Evolutionary conservation across 2,888 invertebrate species (phyloP).

Genomic region (Tetranychus truncatus): DNA sequence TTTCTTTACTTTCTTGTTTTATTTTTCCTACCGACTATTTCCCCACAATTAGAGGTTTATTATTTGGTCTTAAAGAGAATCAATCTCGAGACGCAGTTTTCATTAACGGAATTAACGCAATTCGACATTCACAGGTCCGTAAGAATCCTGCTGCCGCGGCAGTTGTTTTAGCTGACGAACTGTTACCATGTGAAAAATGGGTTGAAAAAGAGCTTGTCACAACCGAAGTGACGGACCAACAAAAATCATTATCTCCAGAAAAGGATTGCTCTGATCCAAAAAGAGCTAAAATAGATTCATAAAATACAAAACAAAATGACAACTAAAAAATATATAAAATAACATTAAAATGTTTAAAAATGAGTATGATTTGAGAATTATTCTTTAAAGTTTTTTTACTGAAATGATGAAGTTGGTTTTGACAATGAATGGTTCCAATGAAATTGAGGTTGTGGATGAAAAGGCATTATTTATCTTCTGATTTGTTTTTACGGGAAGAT

Average conservation of each 20-base stretch:
- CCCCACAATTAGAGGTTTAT: conserved; percentile 14
- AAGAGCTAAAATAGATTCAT: not conserved
- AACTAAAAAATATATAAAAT: not conserved
- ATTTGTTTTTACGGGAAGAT: conserved; percentile 7
- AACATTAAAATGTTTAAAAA: not conserved
- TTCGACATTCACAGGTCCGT: conserved; percentile 19
- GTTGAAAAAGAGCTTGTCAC: conserved; percentile 6
- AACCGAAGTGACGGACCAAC: not conserved
- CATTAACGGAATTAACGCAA: conserved; percentile 16
- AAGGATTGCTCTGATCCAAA: conserved; percentile 2
- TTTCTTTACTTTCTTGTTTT: not conserved
- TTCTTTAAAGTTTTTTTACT: not conserved
- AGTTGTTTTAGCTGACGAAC: not conserved
- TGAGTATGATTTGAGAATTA: not conserved
- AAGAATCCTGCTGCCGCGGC: not conserved
- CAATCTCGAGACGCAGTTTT: conserved; percentile 16
- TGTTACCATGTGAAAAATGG: conserved; percentile 2
- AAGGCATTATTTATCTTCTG: conserved; percentile 10
- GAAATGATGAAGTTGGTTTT: not conserved
- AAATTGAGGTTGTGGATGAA: not conserved
- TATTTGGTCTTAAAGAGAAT: conserved; percentile 17
- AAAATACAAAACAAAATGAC: not conserved
- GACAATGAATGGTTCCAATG: not conserved
- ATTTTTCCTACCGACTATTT: not conserved
- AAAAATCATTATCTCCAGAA: not conserved